Conservation (phyloP, 2,113 vertebrate genomes). For the Gymnarchus niloticus region DNA sequence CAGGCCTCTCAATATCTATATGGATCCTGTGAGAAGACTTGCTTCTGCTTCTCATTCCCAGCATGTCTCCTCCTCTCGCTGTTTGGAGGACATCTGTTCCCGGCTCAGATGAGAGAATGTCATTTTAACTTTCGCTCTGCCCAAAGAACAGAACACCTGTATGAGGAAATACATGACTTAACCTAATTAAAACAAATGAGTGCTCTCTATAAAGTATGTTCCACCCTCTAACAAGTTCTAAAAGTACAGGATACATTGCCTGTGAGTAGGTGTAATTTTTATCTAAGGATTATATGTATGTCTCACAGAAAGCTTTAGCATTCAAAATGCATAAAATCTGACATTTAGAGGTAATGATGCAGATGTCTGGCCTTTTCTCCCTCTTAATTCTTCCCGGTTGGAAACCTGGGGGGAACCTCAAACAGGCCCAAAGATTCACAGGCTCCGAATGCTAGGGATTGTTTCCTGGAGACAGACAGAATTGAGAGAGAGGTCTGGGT, state of each 20-base stretch:
- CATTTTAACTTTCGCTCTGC: neutral
- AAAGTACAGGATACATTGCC: neutral
- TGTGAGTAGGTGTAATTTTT: neutral
- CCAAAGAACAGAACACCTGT: neutral
- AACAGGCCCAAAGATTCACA: too few relatives aligned
- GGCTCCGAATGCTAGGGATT: too few relatives aligned
- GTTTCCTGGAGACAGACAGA: too few relatives aligned
- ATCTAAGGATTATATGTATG: too few relatives aligned
- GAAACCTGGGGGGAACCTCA: neutral
- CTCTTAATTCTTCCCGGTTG: neutral
- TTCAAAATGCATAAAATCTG: neutral
- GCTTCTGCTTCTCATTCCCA: too few relatives aligned
- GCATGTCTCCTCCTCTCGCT: neutral
- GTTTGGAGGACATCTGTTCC: neutral
- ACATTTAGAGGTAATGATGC: neutral
- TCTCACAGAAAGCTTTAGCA: neutral
- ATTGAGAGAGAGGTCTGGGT: too few relatives aligned
- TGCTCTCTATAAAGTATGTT: neutral
- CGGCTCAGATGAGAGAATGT: neutral
- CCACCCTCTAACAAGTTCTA: neutral
- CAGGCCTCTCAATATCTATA: neutral
- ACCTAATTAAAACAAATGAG: neutral
- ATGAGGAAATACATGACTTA: neutral
- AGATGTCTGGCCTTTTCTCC: neutral
- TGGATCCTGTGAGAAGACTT: neutral